A percentile compares a stretch with the other conserved stretches of the same genome.
Evolutionary conservation across 64 coral and sea anemone species (phyloP).

Genomic region (Acropora yongei): DNA sequence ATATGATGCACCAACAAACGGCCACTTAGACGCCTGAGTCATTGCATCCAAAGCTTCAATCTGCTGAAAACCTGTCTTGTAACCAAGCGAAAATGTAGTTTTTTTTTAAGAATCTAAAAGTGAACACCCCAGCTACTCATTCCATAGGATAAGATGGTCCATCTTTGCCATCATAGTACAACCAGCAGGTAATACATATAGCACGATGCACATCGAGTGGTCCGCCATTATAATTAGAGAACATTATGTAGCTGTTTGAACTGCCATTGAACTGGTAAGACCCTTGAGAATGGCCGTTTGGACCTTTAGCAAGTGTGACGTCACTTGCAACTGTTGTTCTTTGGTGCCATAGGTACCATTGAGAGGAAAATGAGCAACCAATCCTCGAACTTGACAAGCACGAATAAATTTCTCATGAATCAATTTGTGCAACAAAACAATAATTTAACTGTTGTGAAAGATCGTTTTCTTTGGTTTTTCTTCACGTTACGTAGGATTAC

Average conservation of each 20-base stretch:
- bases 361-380: slow-evolving; percentile 9
- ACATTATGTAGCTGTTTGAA: slow-evolving; percentile 62
- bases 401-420: too few species aligned
- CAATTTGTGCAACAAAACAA: too few species aligned
- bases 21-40: too few species aligned
- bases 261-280: slow-evolving; percentile 45
- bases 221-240: background rate
- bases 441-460: too few species aligned
- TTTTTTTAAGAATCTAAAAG: background rate
- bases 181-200: slow-evolving; percentile 31
- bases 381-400: background rate
- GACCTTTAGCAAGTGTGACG: slow-evolving; percentile 14
- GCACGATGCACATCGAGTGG: slow-evolving; percentile 32
- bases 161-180: slow-evolving; percentile 10
- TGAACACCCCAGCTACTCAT: background rate
- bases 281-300: slow-evolving; percentile 29
- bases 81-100: background rate
- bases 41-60: background rate
- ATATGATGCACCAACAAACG: slow-evolving; percentile 17
- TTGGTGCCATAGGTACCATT: background rate
- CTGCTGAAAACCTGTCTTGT: background rate
- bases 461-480: too few species aligned
- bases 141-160: slow-evolving; percentile 25
- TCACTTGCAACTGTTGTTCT: background rate
- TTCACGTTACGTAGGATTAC: too few species aligned